Percentiles rank a stretch among this genome's conserved stretches.
Evolutionary conservation across 2,797 vertebrate species (phyloP).

Genomic region (Sebastes matsubarae): DNA sequence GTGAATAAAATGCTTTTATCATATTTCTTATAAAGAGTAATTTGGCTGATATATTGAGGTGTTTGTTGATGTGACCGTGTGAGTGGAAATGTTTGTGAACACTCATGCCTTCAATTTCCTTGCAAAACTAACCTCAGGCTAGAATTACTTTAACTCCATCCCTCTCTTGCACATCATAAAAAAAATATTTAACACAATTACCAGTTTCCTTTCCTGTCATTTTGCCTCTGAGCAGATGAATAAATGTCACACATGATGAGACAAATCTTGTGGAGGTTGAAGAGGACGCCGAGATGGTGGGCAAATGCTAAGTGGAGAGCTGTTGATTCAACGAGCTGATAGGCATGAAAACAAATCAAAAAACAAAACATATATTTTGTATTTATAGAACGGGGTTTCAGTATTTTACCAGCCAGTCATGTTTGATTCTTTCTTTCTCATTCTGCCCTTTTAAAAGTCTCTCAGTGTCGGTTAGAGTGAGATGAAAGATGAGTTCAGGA

Average conservation of each 20-base stretch:
- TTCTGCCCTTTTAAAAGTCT: slow-evolving; percentile 17
- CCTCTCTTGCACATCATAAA: neutral
- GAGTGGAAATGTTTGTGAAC: neutral
- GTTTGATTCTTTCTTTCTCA: neutral
- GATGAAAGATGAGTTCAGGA: slow-evolving; percentile 38
- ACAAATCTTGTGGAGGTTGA: slow-evolving; percentile 17
- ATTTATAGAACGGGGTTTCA: neutral
- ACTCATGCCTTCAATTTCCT: slow-evolving; percentile 8
- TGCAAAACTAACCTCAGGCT: slow-evolving; percentile 14
- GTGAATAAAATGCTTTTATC: neutral
- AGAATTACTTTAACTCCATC: slow-evolving; percentile 4
- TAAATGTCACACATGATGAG: slow-evolving; percentile 41
- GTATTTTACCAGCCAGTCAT: neutral
- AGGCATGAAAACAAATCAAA: neutral
- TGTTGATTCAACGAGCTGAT: neutral
- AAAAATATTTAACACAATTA: slow-evolving; percentile 31
- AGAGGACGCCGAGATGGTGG: slow-evolving; percentile 4
- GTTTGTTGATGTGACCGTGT: neutral
- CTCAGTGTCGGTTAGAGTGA: slow-evolving; percentile 6
- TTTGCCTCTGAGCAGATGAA: slow-evolving; percentile 20
- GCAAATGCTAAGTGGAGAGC: neutral
- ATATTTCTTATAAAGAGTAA: neutral
- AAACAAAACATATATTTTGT: neutral
- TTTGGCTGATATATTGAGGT: neutral
- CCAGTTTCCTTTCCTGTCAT: slow-evolving; percentile 1